Evolutionary conservation across 2,888 invertebrate genomes (phyloP).

Genomic region (Epistrophella euchroma): DNA sequence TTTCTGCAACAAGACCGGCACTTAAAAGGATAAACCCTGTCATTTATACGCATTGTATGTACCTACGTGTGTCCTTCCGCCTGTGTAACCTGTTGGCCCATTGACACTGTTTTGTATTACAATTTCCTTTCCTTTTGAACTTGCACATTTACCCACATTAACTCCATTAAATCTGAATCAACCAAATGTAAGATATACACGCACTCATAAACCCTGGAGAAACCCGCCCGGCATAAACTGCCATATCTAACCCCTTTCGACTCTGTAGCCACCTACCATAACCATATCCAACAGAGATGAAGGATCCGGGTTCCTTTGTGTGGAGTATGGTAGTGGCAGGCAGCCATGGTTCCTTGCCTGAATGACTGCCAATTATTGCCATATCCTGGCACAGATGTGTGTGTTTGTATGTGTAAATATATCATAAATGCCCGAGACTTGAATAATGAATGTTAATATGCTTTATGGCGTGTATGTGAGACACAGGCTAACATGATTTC

Average conservation of each 20-base stretch:
- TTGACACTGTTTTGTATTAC: conserved; percentile 65
- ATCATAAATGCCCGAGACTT: conserved; percentile 73
- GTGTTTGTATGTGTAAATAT: conserved; percentile 23
- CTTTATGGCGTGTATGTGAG: conserved; percentile 73
- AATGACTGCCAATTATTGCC: conserved; percentile 43
- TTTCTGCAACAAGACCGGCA: conserved; percentile 29
- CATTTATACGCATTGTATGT: conserved; percentile 39
- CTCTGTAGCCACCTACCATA: not conserved
- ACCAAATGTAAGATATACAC: conserved; percentile 46
- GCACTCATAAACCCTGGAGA: conserved; percentile 41
- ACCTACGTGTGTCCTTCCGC: conserved; percentile 31
- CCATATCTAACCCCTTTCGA: not conserved
- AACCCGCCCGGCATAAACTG: conserved; percentile 43
- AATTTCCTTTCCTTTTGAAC: conserved; percentile 38
- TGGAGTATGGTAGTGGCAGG: conserved; percentile 29
- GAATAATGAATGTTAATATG: conserved; percentile 76
- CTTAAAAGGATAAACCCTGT: conserved; percentile 56
- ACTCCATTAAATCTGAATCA: conserved; percentile 67
- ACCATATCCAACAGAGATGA: conserved; percentile 36
- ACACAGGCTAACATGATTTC: conserved; percentile 63
- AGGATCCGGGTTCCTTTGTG: conserved; percentile 53
- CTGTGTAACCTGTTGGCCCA: conserved; percentile 70
- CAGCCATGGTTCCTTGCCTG: conserved; percentile 33
- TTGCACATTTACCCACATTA: conserved; percentile 59
- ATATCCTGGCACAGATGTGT: not conserved